Evolutionary conservation across 2,888 invertebrate species (phyloP), one percentile per base, ranked within the genome.

Genomic region (Leptinotarsa rubiginosa): DNA sequence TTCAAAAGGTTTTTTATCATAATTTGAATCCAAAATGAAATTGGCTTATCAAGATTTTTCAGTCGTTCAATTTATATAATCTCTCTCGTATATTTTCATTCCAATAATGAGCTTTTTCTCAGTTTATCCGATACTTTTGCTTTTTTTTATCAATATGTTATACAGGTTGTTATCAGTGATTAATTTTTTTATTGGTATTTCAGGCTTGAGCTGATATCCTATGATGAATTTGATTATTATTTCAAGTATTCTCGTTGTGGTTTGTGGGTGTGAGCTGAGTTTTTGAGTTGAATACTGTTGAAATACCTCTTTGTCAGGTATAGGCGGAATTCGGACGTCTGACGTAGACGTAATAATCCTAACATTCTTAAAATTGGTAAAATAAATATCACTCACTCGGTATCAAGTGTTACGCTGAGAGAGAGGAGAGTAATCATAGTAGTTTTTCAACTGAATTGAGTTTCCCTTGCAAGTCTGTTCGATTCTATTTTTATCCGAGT

Each of bases 391-490:
- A 62, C 31, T 41, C 41, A n/a, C 62, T 59, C 59, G 16, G 15
- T 25, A 62, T 16, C 31, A 25, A 31, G 15, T 62, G 41, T 62
- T 31, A 16, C n/a, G 62, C 16, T 62, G 41, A 41, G 31, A 31
- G 41, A 62, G 41, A 41, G 16, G 25, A 62, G 62, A 62, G 31
- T 62, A 31, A 31, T 62, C 25, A 41, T 41, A 62, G 62, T 62
- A 62, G 56, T 62, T 62, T 62, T 62, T 62, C 62, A 41, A 62
- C 16, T 62, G n/a, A 62, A 62, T 62, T n/a, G 62, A 25, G 31
- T 12, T 12, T 31, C n/a, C 16, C 41, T 31, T 25, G 62, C 62
- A 31, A 62, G n/a, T 62, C 10, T 62, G 31, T 31, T 31, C 31
- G 10, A 13, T 15, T 41, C 62, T 62, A 62, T 62, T 62, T 62